phyloP scores from a whole-genome alignment of 2,888 invertebrate genomes.

The Eupeodes latifasciatus region DNA sequence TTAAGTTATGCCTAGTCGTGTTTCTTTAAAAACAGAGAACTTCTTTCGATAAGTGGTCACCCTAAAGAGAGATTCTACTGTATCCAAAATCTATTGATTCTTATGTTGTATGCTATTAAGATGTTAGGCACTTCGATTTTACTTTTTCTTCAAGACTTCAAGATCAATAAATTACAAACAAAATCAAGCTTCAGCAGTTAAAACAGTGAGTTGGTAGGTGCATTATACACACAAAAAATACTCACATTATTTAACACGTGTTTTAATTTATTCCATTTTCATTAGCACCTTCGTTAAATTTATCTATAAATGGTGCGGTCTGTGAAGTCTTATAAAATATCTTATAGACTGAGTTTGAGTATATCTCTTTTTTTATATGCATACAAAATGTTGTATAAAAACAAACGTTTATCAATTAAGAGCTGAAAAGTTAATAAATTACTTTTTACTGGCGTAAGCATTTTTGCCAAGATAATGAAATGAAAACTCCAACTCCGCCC shows the following conservation, averaged over 20 bases:
- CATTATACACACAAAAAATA: not conserved
- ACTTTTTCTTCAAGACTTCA: slow-evolving; percentile 38
- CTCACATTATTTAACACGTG: slow-evolving; percentile 45
- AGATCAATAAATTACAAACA: slow-evolving; percentile 40
- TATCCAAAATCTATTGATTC: slow-evolving; percentile 46
- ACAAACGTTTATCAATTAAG: slow-evolving; percentile 48
- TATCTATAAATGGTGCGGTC: slow-evolving; percentile 36
- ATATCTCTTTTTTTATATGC: not conserved
- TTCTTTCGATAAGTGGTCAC: too few relatives aligned
- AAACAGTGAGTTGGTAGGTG: not conserved
- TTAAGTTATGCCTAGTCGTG: too few relatives aligned
- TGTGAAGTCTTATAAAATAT: slow-evolving; percentile 37
- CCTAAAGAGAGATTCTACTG: not conserved
- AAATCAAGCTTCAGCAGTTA: slow-evolving; percentile 14
- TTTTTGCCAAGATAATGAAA: slow-evolving; percentile 67
- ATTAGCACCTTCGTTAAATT: slow-evolving; percentile 59
- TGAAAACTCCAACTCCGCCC: slow-evolving; percentile 60
- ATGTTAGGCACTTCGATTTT: slow-evolving; percentile 38
- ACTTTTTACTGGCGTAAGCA: slow-evolving; percentile 36
- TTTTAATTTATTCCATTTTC: slow-evolving; percentile 71
- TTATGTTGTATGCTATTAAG: slow-evolving; percentile 42
- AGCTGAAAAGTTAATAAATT: slow-evolving; percentile 64
- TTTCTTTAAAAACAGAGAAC: too few relatives aligned
- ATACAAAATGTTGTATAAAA: slow-evolving; percentile 26
- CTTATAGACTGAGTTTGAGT: not conserved